Conservation (phyloP, 2,797 vertebrate genomes). For the Rhyacichthys aspro region DNA sequence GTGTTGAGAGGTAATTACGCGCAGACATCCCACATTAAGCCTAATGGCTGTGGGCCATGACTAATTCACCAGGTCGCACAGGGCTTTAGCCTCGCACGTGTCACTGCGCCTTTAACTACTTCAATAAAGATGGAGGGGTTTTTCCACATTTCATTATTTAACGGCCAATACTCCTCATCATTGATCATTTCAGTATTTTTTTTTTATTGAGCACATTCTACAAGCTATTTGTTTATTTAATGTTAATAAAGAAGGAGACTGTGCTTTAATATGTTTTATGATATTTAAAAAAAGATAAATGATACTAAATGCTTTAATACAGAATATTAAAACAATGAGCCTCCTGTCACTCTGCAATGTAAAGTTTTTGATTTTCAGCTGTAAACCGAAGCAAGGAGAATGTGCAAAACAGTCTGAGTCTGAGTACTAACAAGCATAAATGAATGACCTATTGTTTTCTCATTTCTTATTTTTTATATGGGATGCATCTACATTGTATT, state of each 20-base stretch:
- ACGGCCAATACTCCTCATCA: constrained; percentile 3
- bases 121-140: constrained; percentile 11
- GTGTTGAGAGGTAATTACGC: constrained; percentile 68
- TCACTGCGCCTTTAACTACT: constrained; percentile 45
- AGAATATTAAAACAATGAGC: no score
- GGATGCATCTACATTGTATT: not conserved
- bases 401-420: no score
- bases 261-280: no score
- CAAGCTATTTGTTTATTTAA: no score
- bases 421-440: not conserved
- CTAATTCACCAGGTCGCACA: constrained; percentile 66
- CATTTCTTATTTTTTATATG: constrained; percentile 2
- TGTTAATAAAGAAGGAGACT: no score
- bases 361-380: no score
- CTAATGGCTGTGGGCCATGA: constrained; percentile 68
- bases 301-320: no score
- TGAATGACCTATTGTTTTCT: constrained; percentile 2
- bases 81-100: constrained; percentile 45
- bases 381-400: no score
- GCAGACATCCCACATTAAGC: constrained; percentile 67
- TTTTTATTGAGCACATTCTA: not conserved
- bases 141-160: constrained; percentile 18
- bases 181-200: not conserved
- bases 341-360: no score
- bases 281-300: no score